Evolutionary conservation across 2,113 vertebrate species (phyloP), one percentile per base, ranked within the genome.

Genomic region (Urocolius indicus): DNA sequence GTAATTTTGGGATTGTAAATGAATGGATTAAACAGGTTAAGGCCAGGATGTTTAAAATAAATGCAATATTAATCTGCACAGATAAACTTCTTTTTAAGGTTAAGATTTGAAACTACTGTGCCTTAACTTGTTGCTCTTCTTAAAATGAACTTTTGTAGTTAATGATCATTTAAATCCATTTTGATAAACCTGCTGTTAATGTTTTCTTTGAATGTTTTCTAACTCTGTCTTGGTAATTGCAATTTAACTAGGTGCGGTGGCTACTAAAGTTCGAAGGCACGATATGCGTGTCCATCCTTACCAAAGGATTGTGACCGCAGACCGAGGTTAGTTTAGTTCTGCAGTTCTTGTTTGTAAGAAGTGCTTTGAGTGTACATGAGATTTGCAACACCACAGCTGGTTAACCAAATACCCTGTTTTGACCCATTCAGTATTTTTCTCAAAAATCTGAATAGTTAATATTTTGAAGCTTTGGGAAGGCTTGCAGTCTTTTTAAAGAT

Each of bases 211-310:
- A 98, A 98, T 98, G 98, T 98, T 97, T 98, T 98, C 98, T 99
- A 99, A 98, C 98, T 98, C 98, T 99, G 99, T 99, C 98, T 99
- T 99, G 99, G 99, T 98, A 97, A 99, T 99, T 99, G 98, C 98
- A 98, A 99, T 99, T 98, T 99, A 98, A 99, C 99, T 99, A 99
- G 99, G 99, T 99, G 99, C 99, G 98, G 99, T 99, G 99, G 99
- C 99, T 98, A 99, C 99, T 99, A 99, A 99, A 99, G 99, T 99
- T 98, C 99, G 99, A 99, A 99, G 99, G 99, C 99, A 99, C 99
- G 99, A 99, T 99, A 99, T 99, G 99, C 99, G 99, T 98, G 99
- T 99, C 99, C 99, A 99, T 99, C 99, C 99, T 99, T 99, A 99
- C 99, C 99, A 99, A 99, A 99, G 99, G 99, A 99, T 99, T 99